Percentiles rank a stretch among this genome's conserved stretches.
These are phyloP conservation scores for Lasiurus borealis DNA, from an alignment of 2,113 vertebrate species.

Conservation along the genomic window DNA sequence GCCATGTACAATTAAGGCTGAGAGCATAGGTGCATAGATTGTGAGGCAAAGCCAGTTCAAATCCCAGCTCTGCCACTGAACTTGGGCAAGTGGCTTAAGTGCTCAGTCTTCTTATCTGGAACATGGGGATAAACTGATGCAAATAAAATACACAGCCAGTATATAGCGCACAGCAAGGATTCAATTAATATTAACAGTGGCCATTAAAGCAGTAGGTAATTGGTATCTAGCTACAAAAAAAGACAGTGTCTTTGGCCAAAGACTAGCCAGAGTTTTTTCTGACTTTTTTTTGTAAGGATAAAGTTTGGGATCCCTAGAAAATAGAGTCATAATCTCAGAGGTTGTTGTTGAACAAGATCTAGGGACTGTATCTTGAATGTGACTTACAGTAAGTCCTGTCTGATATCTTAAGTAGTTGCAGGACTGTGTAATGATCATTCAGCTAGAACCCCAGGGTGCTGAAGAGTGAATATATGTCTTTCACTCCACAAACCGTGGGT, in stretches of 20 bases:
- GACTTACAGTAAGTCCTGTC: neutral
- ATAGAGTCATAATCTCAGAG: neutral
- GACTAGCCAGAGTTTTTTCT: neutral
- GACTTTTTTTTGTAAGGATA: constrained; percentile 15
- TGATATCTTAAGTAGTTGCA: neutral
- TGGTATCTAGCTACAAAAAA: neutral
- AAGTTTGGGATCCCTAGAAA: neutral
- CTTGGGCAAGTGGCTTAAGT: neutral
- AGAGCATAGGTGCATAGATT: neutral
- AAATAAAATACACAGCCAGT: neutral
- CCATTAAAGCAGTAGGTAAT: neutral
- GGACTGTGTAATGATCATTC: neutral
- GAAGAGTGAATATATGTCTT: neutral
- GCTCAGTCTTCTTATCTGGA: neutral
- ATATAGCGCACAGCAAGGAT: neutral
- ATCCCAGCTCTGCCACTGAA: neutral
- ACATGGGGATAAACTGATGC: neutral
- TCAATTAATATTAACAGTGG: neutral
- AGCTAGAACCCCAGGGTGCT: neutral
- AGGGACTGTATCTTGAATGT: neutral
- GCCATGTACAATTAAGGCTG: neutral
- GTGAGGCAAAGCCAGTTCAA: neutral
- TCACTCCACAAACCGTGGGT: neutral
- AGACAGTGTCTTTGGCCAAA: neutral
- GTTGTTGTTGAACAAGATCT: neutral